Evolutionary conservation across 2,797 vertebrate species (phyloP).

Genomic region (Syngnathus acus): DNA sequence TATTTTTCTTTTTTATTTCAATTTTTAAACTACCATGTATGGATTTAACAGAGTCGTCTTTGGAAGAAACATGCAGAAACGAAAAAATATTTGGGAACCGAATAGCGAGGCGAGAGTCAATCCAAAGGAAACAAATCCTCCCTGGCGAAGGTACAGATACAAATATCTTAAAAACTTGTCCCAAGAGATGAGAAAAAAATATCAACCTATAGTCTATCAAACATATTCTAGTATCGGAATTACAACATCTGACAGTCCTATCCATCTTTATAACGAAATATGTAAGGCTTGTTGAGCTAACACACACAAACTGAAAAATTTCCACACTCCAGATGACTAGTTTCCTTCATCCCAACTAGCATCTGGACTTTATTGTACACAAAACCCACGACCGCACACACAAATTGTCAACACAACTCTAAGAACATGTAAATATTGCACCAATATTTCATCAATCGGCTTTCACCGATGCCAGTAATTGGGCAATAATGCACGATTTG

Average conservation of each 20-base stretch:
- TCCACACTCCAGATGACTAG: neutral
- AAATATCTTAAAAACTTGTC: neutral
- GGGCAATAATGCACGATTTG: neutral
- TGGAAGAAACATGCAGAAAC: neutral
- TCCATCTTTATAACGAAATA: neutral
- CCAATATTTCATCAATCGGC: neutral
- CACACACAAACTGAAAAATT: neutral
- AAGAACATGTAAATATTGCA: neutral
- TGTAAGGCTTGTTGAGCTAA: neutral
- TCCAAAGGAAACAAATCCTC: neutral
- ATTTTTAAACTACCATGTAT: neutral
- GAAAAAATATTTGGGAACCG: neutral
- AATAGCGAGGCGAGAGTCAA: neutral
- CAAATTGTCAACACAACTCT: neutral
- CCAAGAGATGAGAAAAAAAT: neutral
- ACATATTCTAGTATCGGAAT: neutral
- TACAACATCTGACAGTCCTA: neutral
- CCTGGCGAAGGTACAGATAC: neutral
- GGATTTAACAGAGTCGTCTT: neutral
- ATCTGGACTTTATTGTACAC: neutral
- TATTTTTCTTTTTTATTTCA: neutral
- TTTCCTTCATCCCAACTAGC: neutral
- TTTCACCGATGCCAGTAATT: neutral
- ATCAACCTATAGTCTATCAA: neutral
- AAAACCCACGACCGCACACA: constrained; percentile 1